Evolutionary conservation across 2,113 vertebrate genomes (phyloP).

Genomic region (Nerophis ophidion): DNA sequence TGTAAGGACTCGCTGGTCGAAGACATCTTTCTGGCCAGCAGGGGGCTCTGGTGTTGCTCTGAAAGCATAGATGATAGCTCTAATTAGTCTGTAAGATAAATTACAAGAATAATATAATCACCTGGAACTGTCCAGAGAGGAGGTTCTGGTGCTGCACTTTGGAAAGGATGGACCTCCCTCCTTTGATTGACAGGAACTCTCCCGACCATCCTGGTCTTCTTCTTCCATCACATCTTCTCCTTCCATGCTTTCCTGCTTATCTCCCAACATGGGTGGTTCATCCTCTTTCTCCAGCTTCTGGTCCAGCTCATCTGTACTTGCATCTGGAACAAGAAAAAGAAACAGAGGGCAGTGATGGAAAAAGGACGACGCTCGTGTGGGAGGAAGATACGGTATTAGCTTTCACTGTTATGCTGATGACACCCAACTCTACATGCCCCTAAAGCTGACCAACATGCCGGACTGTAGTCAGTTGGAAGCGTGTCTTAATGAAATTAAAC

Average conservation of each 20-base stretch:
- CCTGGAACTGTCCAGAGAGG: constrained; percentile 43
- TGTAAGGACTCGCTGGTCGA: constrained; percentile 19
- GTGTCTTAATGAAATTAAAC: too few relatives aligned
- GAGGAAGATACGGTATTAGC: too few relatives aligned
- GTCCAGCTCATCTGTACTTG: constrained; percentile 20
- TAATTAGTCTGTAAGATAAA: neutral
- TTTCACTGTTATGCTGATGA: too few relatives aligned
- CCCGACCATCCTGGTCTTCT: constrained; percentile 20
- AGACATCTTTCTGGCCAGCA: constrained; percentile 22
- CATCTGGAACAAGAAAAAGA: constrained; percentile 31
- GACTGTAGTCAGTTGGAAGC: too few relatives aligned
- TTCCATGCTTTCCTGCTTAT: constrained; percentile 28
- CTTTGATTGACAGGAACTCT: constrained; percentile 33
- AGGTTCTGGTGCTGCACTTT: constrained; percentile 24
- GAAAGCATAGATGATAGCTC: constrained; percentile 11
- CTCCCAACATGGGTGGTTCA: constrained; percentile 9
- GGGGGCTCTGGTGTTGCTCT: constrained; percentile 50
- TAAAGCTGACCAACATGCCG: too few relatives aligned
- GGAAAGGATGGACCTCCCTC: constrained; percentile 33
- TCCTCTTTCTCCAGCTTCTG: constrained; percentile 15
- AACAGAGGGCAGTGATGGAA: neutral
- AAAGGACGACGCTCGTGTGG: too few relatives aligned
- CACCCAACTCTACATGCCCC: too few relatives aligned
- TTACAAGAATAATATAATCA: constrained; percentile 13
- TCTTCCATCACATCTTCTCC: constrained; percentile 23